Conservation (phyloP, 2,797 vertebrate genomes). For the Labroides dimidiatus region DNA sequence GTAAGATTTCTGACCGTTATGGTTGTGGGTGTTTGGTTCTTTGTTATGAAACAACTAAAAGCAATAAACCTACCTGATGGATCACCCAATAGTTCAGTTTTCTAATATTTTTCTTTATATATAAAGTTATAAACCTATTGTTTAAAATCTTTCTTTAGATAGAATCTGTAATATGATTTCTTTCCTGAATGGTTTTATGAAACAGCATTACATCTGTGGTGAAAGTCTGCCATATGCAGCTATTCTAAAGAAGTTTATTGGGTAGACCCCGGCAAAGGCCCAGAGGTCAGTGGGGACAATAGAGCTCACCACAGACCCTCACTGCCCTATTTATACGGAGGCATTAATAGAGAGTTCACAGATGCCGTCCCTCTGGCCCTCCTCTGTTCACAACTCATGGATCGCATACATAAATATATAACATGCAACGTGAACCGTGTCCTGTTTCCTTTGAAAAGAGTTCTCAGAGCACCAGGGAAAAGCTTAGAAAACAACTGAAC, state of each 20-base stretch:
- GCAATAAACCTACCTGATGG: too few species aligned
- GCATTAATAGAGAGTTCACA: conserved; percentile 47
- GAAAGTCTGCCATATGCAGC: conserved; percentile 36
- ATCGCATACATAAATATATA: conserved; percentile 45
- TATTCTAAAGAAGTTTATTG: conserved; percentile 51
- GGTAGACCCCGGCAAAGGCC: conserved; percentile 8
- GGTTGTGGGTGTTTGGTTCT: neutral
- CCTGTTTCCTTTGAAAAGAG: conserved; percentile 13
- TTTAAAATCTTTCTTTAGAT: neutral
- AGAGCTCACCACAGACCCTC: conserved; percentile 53
- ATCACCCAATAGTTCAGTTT: too few species aligned
- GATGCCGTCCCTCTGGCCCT: conserved; percentile 41
- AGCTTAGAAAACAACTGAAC: neutral
- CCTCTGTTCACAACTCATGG: conserved; percentile 41
- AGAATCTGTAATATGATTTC: neutral
- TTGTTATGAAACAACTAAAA: neutral
- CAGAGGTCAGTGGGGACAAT: conserved; percentile 63
- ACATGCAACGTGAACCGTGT: neutral
- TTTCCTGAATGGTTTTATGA: neutral
- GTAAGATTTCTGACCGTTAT: neutral
- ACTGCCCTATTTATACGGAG: conserved; percentile 46
- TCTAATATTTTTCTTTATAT: too few species aligned
- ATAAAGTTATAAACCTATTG: too few species aligned
- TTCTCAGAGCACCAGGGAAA: conserved; percentile 9
- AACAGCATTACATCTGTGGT: conserved; percentile 4